A percentile compares a stretch with the other conserved stretches of the same genome.
phyloP scores from a whole-genome alignment of 2,797 vertebrate genomes.

The Diceros bicornis region DNA sequence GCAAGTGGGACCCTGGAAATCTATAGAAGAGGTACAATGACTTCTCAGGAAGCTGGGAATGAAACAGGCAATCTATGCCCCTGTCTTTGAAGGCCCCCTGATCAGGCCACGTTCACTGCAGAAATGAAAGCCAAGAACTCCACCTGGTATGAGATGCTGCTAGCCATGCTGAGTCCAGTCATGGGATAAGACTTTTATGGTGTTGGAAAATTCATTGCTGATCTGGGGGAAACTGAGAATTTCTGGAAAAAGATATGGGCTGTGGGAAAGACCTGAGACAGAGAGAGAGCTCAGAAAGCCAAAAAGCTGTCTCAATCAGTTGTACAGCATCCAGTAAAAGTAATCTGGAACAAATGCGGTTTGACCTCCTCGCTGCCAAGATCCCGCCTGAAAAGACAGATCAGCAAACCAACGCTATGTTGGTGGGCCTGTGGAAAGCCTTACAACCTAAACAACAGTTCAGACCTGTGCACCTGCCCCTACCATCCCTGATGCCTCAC shows the following conservation, averaged over 20 bases:
- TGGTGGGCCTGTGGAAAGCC: too few species aligned
- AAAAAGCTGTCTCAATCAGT: not conserved
- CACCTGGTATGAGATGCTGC: not conserved
- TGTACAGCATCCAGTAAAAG: not conserved
- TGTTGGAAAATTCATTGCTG: not conserved
- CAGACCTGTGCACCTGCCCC: too few species aligned
- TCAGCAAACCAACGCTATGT: too few species aligned
- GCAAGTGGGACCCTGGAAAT: not conserved
- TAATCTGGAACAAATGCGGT: not conserved
- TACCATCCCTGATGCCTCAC: too few species aligned
- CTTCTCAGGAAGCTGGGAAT: not conserved
- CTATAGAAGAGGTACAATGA: not conserved
- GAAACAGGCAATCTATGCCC: not conserved
- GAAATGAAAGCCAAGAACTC: not conserved
- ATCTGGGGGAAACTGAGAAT: not conserved
- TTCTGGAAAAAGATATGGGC: not conserved
- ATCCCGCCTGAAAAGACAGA: not conserved
- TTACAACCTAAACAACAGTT: too few species aligned
- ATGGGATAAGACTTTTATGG: not conserved
- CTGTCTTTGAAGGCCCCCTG: not conserved
- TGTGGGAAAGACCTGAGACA: not conserved
- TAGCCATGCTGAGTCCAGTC: not conserved
- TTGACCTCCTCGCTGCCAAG: not conserved
- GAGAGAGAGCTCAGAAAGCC: not conserved
- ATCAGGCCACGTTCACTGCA: not conserved